These are phyloP conservation scores for Listronotus bonariensis DNA, from an alignment of 1,140 invertebrate genomes.

Conservation along the genomic window DNA sequence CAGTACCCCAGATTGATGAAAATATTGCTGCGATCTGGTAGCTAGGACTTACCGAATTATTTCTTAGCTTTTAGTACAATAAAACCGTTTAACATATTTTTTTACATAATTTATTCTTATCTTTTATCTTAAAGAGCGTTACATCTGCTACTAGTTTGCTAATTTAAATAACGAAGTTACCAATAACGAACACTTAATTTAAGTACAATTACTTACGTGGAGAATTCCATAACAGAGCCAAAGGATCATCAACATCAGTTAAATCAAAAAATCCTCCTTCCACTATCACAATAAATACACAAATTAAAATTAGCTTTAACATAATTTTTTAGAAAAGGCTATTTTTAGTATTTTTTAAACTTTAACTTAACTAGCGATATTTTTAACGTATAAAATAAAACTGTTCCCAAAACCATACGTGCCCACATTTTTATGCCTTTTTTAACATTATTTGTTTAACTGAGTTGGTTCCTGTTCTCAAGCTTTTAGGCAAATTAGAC, in stretches of 20 bases:
- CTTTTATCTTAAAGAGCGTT: too few species aligned
- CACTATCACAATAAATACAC: constrained; percentile 7
- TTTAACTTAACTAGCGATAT: too few species aligned
- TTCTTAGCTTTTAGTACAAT: too few species aligned
- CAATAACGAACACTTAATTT: background rate
- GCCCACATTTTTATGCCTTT: constrained; percentile 24
- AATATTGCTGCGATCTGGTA: too few species aligned
- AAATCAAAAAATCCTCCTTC: constrained; percentile 45
- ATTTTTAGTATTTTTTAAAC: too few species aligned
- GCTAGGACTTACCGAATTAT: constrained; percentile 12
- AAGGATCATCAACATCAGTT: constrained; percentile 48
- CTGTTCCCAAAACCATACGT: background rate
- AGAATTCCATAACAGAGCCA: constrained; percentile 44
- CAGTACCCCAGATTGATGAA: too few species aligned
- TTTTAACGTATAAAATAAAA: background rate
- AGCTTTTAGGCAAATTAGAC: constrained; percentile 28
- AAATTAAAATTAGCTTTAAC: constrained; percentile 26
- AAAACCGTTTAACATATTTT: too few species aligned
- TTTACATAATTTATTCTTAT: too few species aligned
- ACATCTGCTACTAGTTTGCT: too few species aligned
- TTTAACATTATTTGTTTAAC: constrained; percentile 26
- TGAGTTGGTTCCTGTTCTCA: constrained; percentile 9
- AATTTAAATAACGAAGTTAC: too few species aligned
- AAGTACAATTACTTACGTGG: constrained; percentile 38
- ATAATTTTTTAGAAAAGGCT: constrained; percentile 17